Evolutionary conservation across 2,797 vertebrate genomes (phyloP).

Genomic region (Macropodus opercularis): DNA sequence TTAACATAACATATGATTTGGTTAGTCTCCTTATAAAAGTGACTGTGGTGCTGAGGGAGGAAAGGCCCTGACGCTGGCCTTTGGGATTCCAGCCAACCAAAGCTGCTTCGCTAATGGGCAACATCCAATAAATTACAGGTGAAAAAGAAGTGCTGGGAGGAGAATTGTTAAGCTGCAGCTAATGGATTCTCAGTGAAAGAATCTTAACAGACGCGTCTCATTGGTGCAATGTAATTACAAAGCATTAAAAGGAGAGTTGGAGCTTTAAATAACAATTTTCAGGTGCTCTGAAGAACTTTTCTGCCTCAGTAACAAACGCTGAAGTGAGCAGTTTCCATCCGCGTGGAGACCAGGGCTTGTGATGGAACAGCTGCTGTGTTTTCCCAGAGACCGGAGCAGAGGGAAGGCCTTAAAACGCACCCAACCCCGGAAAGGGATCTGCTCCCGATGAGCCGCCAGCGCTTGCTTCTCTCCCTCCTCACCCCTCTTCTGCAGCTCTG

Average conservation of each 20-base stretch:
- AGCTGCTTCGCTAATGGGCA: constrained; percentile 30
- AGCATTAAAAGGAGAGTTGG: constrained; percentile 28
- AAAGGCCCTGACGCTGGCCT: background rate
- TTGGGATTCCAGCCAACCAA: constrained; percentile 15
- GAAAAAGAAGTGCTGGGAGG: constrained; percentile 25
- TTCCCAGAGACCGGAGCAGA: constrained; percentile 32
- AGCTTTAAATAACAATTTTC: constrained; percentile 47
- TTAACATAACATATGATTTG: too few species aligned
- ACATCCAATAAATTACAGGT: constrained; percentile 19
- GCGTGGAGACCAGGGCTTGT: constrained; percentile 9
- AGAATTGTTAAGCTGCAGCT: constrained; percentile 34
- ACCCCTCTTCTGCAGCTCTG: constrained; percentile 21
- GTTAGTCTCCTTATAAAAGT: too few species aligned
- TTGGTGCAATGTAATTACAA: constrained; percentile 42
- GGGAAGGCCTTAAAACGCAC: constrained; percentile 63
- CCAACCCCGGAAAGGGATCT: constrained; percentile 35
- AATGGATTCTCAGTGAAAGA: constrained; percentile 35
- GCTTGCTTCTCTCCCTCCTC: constrained; percentile 15
- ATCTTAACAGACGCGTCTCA: constrained; percentile 37
- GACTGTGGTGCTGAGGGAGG: too few species aligned
- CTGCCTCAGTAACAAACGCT: constrained; percentile 43
- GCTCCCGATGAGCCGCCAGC: constrained; percentile 53
- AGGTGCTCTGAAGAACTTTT: constrained; percentile 34
- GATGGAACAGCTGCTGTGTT: constrained; percentile 40
- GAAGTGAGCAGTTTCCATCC: constrained; percentile 47